phyloP scores from a whole-genome alignment of 2,888 invertebrate genomes.

The Eupithecia subfuscata region DNA sequence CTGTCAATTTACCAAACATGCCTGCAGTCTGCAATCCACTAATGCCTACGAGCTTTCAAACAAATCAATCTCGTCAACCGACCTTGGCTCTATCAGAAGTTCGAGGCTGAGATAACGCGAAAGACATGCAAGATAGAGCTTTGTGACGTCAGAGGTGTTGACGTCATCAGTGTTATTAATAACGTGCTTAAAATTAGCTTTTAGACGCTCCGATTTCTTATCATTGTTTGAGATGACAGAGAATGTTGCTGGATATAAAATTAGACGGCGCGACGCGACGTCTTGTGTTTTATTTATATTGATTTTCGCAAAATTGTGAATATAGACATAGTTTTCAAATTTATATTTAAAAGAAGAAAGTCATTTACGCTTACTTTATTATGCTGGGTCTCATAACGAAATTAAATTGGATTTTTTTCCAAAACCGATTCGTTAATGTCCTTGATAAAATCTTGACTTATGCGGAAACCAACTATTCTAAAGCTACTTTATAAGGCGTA shows the following conservation, averaged over 20 bases:
- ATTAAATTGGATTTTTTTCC: neutral
- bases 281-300: neutral
- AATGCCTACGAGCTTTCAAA: slow-evolving; percentile 27
- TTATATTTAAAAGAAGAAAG: neutral
- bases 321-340: neutral
- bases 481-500: too few relatives aligned
- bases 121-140: slow-evolving; percentile 6
- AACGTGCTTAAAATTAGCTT: neutral
- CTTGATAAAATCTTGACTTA: neutral
- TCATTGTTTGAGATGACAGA: slow-evolving; percentile 6
- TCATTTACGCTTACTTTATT: neutral
- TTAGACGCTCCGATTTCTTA: neutral
- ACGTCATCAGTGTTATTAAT: slow-evolving; percentile 5
- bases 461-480: too few relatives aligned
- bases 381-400: neutral
- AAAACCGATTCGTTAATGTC: neutral
- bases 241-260: neutral
- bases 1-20: neutral
- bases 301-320: neutral
- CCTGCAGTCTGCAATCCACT: slow-evolving; percentile 7
- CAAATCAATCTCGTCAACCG: slow-evolving; percentile 26
- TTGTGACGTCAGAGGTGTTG: slow-evolving; percentile 5
- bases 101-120: slow-evolving; percentile 13
- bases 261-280: neutral
- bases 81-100: slow-evolving; percentile 10